Base-by-base conservation (phyloP, 2,797 vertebrate genomes). In the Craterocephalus amniculus region DNA sequence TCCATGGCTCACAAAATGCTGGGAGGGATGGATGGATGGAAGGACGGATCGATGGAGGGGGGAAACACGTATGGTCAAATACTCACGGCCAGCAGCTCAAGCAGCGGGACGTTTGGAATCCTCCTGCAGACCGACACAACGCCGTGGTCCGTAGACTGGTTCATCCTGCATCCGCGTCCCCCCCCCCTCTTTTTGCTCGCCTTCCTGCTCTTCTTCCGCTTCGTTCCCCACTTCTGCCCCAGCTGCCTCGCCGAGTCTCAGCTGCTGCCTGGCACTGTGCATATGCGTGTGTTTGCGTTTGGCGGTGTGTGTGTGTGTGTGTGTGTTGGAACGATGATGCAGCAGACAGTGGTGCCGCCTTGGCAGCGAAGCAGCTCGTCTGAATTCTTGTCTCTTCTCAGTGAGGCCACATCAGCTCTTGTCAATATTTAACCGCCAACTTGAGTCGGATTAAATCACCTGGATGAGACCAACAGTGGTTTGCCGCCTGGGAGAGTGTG, bases 401-500 rank as follows among this genome's bases (percentile, higher is more conserved):
- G 58, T 12, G 9, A 85, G 83, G 82, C 83, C 89, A 83, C 80
- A 84, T 81, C 81, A 85, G 72, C 84, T 88, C 87, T 92, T 90
- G 92, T 94, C 93, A 95, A 95, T 95, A 94, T 94, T 96, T 95
- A 95, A 96, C 91, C 86, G 90, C 83, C 84, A 63, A 91, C 88
- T 94, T 91, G 86, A 87, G 81, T 76, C 73, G 52, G 78, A 94
- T 95, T 91, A 94, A 88, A 91, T 93, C 87, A 82, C 90, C 90
- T 92, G 84, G 83, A 79, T 71, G 72, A 85, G 87, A 87, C 76
- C 72, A 51, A 80, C 83, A 67, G 79, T 27, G 74, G 60, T 78
- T 43, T 52, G 16, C 32, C 31, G 35, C 74, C 58, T n/a, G 16
- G 70, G 63, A 75, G 62, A 55, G 35, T 7, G 34, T 8, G 13